Evolutionary conservation across 2,888 invertebrate genomes (phyloP), one percentile per base, ranked within the genome.

Genomic region (Julus scandinavius): DNA sequence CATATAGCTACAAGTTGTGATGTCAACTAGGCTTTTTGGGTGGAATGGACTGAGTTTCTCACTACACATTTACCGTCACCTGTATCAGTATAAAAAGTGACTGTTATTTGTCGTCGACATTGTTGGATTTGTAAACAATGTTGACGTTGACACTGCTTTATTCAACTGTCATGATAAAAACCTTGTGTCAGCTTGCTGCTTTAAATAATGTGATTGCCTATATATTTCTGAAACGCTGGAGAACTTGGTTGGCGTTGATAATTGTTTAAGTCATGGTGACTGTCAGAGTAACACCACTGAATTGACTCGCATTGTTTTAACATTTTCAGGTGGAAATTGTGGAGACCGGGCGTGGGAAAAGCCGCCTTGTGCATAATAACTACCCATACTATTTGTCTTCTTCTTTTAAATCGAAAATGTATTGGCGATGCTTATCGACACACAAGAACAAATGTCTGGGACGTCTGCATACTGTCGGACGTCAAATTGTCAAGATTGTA

Each of bases 271-370:
- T 9, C 72, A 72, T 6, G 72, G 72, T 72, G 72, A 29, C 29
- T 72, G 20, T 5, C 58, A 58, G 58, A 17, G n/a, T 58, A 17
- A 72, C 29, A 2, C 72, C 6, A 72, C 29, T 20, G 72, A 20
- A 72, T 72, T 72, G 72, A 72, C 72, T 72, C 72, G 20, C 72
- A 20, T 29, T 72, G 72, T 72, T 72, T 72, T 72, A 72, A 72
- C 29, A 72, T 72, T 72, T 72, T 72, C 72, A 72, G 72, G 29
- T 72, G 29, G 72, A 72, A 63, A 63, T 63, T 63, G 17, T 63
- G 63, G n/a, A 63, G 63, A 63, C 63, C 63, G 63, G 20, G 63
- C 63, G 63, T 6, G 63, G n/a, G n/a, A 63, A 63, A 63, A 2
- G n/a, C n/a, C n/a, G 63, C 63, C 63, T 63, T 63, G 63, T 63